Evolutionary conservation across 2,797 vertebrate genomes (phyloP).

Genomic region (Lerista edwardsae): DNA sequence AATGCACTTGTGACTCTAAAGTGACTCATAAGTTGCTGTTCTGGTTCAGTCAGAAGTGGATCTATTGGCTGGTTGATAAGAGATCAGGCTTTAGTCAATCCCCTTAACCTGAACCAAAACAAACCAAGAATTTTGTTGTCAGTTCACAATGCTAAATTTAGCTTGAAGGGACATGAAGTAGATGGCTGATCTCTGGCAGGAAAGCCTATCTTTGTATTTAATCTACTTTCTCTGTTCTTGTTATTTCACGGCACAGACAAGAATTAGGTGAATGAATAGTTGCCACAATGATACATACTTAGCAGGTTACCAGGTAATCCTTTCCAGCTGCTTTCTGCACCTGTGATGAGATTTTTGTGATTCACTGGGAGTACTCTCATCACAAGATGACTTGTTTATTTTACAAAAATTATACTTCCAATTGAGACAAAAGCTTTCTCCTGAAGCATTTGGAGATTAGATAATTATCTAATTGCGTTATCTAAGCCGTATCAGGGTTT

Average conservation of each 20-base stretch:
- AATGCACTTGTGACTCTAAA: background rate
- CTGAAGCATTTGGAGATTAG: too few species aligned
- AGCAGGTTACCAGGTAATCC: constrained; percentile 9
- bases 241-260: background rate
- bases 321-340: constrained; percentile 9
- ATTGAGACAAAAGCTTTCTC: background rate
- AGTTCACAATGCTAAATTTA: background rate
- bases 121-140: background rate
- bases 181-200: background rate
- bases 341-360: constrained; percentile 7
- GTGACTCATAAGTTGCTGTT: background rate
- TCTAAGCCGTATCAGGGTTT: background rate
- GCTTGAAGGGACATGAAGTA: background rate
- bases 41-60: background rate
- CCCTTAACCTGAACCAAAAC: background rate
- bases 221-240: background rate
- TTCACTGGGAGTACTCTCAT: too few species aligned
- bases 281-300: constrained; percentile 13
- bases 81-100: background rate
- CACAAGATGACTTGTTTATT: background rate
- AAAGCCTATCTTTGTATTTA: background rate
- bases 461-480: background rate
- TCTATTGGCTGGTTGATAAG: accelerated
- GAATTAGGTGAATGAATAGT: background rate
- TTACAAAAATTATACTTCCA: constrained; percentile 38